phyloP scores from a whole-genome alignment of 2,888 invertebrate species.

The Apotomis betuletana region DNA sequence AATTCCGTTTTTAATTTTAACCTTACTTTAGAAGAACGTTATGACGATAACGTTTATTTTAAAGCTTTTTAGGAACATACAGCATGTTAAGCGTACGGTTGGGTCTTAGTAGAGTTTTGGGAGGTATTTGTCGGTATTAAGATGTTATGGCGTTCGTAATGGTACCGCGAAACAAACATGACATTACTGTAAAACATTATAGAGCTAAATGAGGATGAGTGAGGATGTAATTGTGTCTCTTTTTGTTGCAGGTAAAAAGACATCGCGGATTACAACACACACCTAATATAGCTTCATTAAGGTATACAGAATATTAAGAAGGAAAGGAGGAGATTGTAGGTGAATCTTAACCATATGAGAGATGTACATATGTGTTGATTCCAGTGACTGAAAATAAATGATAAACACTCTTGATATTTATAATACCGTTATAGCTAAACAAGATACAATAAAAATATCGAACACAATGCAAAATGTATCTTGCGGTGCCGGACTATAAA shows the following conservation, averaged over 20 bases:
- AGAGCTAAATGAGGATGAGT: background rate
- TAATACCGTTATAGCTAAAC: too few species aligned
- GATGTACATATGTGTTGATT: too few species aligned
- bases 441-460: too few species aligned
- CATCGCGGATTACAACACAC: background rate
- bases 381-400: too few species aligned
- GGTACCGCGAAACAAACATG: background rate
- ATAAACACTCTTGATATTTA: too few species aligned
- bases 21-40: conserved; percentile 46
- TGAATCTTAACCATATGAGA: too few species aligned
- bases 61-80: conserved; percentile 13
- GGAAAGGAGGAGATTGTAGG: too few species aligned
- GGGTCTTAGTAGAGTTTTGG: conserved; percentile 4
- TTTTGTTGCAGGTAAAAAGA: conserved; percentile 36
- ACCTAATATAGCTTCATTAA: too few species aligned
- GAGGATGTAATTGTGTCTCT: background rate
- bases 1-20: conserved; percentile 70
- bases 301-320: too few species aligned
- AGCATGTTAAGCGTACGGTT: conserved; percentile 9
- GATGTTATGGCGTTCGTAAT: conserved; percentile 11
- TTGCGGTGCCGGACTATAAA: too few species aligned
- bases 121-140: conserved; percentile 7
- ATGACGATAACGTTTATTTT: conserved; percentile 22
- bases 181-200: background rate
- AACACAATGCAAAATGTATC: too few species aligned